Base-by-base conservation (phyloP, 2,888 invertebrate species). In the Acronicta psi region DNA sequence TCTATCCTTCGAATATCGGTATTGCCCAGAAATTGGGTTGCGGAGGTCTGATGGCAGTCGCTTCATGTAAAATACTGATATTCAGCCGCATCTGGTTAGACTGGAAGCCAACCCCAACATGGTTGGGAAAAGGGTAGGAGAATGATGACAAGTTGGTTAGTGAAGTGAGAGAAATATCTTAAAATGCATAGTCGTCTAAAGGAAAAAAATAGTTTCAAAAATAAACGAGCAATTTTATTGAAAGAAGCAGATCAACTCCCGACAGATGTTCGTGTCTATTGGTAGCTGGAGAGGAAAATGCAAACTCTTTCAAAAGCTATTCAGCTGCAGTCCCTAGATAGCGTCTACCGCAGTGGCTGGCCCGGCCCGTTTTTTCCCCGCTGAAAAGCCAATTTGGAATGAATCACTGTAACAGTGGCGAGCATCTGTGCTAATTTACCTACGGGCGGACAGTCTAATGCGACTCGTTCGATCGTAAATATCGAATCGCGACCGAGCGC, bases 401-500 rank as follows among this genome's bases (percentile, higher is more conserved):
- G 93, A 94, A 94, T 94, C 94, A 94, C 91, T 87, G 93, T 89
- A 91, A 92, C 92, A 89, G 91, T 88, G 87, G 91, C 89, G 85
- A 93, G 90, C 94, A 94, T 94, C 93, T 94, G 94, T 91, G 94
- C 94, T 94, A 94, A 94, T 94, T 94, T 94, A 94, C 94, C 94
- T 93, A 93, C 92, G 91, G 87, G 89, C 85, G 91, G 93, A 93
- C 94, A 94, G 92, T 92, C 93, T 94, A 94, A 94, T 94, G 94
- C 92, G 89, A 87, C 86, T 89, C 86, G 91, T 86, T 89, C 81
- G 88, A 79, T 92, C 94, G 92, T 94, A 94, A 93, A 94, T 92
- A 91, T 85, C 80, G 91, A 91, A 91, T 90, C 91, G 92, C 90
- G 89, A 90, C 91, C 91, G 91, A 89, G 86, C 90, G 84, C 91